These are phyloP conservation scores for Phylloscopus trochiloides DNA, from an alignment of 2,113 vertebrate genomes.

Conservation along the genomic window DNA sequence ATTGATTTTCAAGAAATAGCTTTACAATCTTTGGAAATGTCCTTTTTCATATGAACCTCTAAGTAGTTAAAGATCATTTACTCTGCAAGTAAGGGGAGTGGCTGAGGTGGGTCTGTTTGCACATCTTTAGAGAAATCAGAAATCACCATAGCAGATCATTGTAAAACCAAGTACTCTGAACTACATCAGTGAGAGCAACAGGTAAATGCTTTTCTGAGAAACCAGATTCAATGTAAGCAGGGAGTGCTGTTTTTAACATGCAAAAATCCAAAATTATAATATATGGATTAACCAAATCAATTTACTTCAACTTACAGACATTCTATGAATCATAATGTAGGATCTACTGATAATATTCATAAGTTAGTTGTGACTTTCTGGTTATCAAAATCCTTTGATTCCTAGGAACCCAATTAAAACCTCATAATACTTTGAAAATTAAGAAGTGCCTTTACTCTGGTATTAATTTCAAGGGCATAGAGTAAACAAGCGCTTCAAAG, in stretches of 20 bases:
- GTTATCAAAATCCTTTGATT: neutral
- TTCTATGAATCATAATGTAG: neutral
- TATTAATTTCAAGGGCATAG: neutral
- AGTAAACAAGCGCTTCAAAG: neutral
- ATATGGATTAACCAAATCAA: neutral
- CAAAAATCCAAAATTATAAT: neutral
- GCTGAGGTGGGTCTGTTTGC: neutral
- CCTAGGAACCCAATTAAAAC: neutral
- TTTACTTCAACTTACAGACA: neutral
- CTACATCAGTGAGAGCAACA: neutral
- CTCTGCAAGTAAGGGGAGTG: neutral
- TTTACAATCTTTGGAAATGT: neutral
- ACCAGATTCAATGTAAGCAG: neutral
- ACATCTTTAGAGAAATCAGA: neutral
- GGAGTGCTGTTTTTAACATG: rapidly evolving
- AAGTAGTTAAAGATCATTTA: neutral
- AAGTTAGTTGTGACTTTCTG: neutral
- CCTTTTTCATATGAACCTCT: neutral
- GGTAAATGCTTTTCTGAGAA: neutral
- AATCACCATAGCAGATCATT: rapidly evolving
- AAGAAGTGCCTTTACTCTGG: neutral
- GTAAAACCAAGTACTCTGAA: neutral
- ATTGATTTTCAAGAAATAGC: neutral
- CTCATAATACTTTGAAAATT: neutral
- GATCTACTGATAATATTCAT: neutral